Evolutionary conservation across 1,140 invertebrate genomes (phyloP), one percentile per base, ranked within the genome.

Genomic region (Bathynomus jamesi): DNA sequence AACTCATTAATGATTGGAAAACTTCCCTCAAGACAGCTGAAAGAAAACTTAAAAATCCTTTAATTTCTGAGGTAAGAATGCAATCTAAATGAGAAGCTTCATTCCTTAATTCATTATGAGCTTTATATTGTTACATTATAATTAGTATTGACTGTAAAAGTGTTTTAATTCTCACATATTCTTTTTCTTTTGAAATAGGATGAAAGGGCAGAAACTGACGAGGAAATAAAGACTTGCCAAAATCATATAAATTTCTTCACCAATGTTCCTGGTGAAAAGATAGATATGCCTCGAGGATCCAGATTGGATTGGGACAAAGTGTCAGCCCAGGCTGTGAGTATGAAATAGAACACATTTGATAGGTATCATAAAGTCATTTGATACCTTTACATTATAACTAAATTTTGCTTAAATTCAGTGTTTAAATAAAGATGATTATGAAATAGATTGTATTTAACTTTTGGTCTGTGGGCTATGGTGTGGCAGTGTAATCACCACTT

Each of bases 231-330:
- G 11, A 32, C 46, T 0, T 31, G 65, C 27, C 28, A 75, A 29
- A 32, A 72, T 3, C 10, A 67, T 8, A 68, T 68, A 5, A 68
- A 32, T 5, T 10, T 60, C 21, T 68, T 72, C 11, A n/a, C 17
- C 8, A 10, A 30, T 13, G 65, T 30, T 17, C 53, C 69, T 2
- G 4, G 28, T 21, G 53, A 29, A 32, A 28, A 67, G 24, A 28
- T 74, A 8, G 53, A 21, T 40, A 62, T 69, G 4, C 46, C 53
- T 3, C 32, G 27, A 29, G 25, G 25, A 31, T 46, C 28, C 10
- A 70, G 70, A n/a, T 28, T 70, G 46, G 73, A 74, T 28, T 74
- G 73, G 73, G 66, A 70, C 24, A 67, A 63, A 61, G 70, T 74
- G 10, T 68, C 73, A 28, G 73, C 73, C 11, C 68, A 67, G 28